These are phyloP conservation scores for Hydropsyche tenuis DNA, from an alignment of 1,140 invertebrate genomes.

Conservation along the genomic window DNA sequence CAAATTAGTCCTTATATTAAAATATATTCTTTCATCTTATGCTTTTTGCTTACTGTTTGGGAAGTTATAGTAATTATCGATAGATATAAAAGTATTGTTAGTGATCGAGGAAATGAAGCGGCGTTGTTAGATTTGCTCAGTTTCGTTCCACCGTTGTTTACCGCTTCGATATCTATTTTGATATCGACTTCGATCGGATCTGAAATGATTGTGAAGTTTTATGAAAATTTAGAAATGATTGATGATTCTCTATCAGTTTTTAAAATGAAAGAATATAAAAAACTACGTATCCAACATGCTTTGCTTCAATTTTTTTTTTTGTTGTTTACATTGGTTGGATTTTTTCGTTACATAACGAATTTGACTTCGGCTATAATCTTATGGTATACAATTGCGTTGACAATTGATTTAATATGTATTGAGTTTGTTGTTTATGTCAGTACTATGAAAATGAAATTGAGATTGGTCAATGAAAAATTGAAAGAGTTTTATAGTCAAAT, in stretches of 20 bases:
- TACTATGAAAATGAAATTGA: conserved; percentile 7
- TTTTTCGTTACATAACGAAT: not conserved
- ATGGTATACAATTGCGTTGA: not conserved
- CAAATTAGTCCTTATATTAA: not conserved
- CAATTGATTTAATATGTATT: conserved; percentile 1
- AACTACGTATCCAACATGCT: not conserved
- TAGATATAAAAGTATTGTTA: not conserved
- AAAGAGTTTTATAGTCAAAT: conserved; percentile 11
- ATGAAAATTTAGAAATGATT: conserved; percentile 9
- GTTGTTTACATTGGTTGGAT: not conserved
- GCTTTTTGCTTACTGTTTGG: not conserved
- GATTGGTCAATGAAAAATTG: conserved; percentile 1
- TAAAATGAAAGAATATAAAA: not conserved
- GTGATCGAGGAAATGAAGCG: not conserved
- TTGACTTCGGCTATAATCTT: not conserved
- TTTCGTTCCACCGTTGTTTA: conserved; percentile 4
- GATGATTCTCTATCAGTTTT: not conserved
- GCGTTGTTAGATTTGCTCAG: not conserved
- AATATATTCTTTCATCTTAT: not conserved
- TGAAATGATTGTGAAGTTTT: conserved; percentile 24
- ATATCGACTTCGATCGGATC: conserved; percentile 1
- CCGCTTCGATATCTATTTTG: not conserved
- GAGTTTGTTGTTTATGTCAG: conserved; percentile 5
- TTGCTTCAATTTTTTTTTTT: not conserved
- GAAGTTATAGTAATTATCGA: not conserved